Percentiles rank a stretch among this genome's conserved stretches.
Conservation (phyloP, 2,797 vertebrate genomes). For the Hyperoplus lanceolatus region DNA sequence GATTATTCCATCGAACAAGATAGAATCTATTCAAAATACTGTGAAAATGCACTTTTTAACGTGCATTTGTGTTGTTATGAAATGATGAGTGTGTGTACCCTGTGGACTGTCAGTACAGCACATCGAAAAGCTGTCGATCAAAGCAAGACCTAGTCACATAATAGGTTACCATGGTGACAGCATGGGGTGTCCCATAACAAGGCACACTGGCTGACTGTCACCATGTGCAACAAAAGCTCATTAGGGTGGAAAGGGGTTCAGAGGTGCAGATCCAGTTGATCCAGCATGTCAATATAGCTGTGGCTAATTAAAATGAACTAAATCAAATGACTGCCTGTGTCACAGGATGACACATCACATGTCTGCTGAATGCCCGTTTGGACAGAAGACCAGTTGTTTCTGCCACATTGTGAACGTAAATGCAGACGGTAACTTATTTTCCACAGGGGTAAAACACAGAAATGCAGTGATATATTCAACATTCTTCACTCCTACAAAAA, state of each 20-base stretch:
- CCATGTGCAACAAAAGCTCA: constrained; percentile 32
- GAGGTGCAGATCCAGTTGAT: constrained; percentile 18
- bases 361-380: constrained; percentile 2
- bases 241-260: constrained; percentile 6
- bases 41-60: not conserved
- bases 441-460: not conserved
- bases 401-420: not conserved
- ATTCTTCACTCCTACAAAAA: not conserved
- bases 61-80: not conserved
- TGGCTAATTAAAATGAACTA: not conserved
- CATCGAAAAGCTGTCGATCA: not conserved
- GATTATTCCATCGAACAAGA: not conserved
- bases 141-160: constrained; percentile 34
- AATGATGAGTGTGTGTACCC: not conserved
- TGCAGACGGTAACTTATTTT: not conserved
- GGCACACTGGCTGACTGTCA: constrained; percentile 16
- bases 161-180: constrained; percentile 53
- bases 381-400: constrained; percentile 37
- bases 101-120: not conserved
- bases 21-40: not conserved
- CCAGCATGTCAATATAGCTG: not conserved
- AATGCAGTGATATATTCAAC: not conserved
- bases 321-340: constrained; percentile 38
- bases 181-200: constrained; percentile 35
- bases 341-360: constrained; percentile 61